Base-by-base conservation (phyloP, 2,888 invertebrate species). In the Synanthedon andrenaeformis region DNA sequence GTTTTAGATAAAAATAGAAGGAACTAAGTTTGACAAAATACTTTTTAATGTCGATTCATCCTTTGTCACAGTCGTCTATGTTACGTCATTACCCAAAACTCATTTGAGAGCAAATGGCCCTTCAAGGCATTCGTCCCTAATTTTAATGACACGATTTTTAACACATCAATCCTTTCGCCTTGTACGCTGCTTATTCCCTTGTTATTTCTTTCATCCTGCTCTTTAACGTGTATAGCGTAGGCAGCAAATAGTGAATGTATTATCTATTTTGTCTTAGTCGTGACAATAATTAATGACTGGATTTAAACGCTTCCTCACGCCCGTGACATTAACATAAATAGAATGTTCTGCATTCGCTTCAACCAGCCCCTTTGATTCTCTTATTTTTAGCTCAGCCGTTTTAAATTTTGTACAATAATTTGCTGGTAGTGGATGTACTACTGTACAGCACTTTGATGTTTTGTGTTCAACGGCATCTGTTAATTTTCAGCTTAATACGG, bases 231-330 rank as follows among this genome's bases (percentile, higher is more conserved):
- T 67, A 74, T 63, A 62, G 58, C 70, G 75, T 77, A 72, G 74
- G 79, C 72, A 84, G 82, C 85, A 81, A 83, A 86, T 86, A 82
- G 77, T 76, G 76, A 79, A 84, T 72, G 77, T 81, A 83, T 85
- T 86, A 87, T 84, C 85, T 86, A 87, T 86, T 87, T 85, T 82
- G 84, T 84, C 82, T 82, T 78, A 76, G 74, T 73, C 70, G 74
- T 87, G 87, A 87, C 87, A 87, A 86, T 87, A 87, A 87, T 86
- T 86, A 86, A 87, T 87, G 86, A 78, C 73, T 82, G 86, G 87
- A 85, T 84, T 87, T 87, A 86, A 87, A 86, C 83, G 87, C 86
- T 87, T 87, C 87, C 87, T 87, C 86, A 86, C 87, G 87, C 83
- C 85, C 85, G 85, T 85, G 87, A 87, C 86, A 86, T 87, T 81